phyloP scores from a whole-genome alignment of 2,888 invertebrate genomes.

The Schrankia costaestrigalis region DNA sequence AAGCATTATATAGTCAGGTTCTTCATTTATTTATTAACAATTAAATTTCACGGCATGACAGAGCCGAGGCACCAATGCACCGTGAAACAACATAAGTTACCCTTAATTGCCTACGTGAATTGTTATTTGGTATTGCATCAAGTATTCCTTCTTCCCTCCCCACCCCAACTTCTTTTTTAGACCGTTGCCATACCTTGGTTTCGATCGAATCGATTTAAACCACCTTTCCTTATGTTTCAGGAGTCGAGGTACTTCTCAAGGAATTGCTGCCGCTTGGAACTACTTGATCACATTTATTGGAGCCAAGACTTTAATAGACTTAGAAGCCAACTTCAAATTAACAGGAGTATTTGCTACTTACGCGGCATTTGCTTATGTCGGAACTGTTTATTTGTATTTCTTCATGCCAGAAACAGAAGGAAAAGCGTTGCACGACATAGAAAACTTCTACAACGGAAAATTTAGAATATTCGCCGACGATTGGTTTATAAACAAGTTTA shows the following conservation, averaged over 20 bases:
- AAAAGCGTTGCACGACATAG: slow-evolving; percentile 73
- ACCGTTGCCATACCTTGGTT: too few species aligned
- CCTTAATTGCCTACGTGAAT: too few species aligned
- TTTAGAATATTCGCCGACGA: slow-evolving; percentile 65
- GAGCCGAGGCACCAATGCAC: too few species aligned
- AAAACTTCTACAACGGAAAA: slow-evolving; percentile 63
- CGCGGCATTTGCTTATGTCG: slow-evolving; percentile 63
- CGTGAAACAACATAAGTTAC: too few species aligned
- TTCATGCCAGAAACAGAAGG: slow-evolving; percentile 81
- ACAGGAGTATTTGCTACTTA: slow-evolving; percentile 77
- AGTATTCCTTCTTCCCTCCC: too few species aligned
- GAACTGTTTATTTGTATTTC: slow-evolving; percentile 74
- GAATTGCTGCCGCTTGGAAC: slow-evolving; percentile 74
- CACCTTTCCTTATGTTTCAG: slow-evolving; percentile 39
- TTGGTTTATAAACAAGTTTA: slow-evolving; percentile 60
- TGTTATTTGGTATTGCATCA: too few species aligned
- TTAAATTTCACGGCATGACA: too few species aligned
- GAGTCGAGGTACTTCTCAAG: slow-evolving; percentile 77
- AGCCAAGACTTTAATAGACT: slow-evolving; percentile 75
- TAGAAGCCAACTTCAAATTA: slow-evolving; percentile 63
- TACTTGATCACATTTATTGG: slow-evolving; percentile 75
- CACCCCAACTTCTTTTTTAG: too few species aligned
- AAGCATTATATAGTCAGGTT: too few species aligned
- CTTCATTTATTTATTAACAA: too few species aligned
- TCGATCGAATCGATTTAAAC: neutral